These are phyloP conservation scores for Pseudomyrmex flavicornis DNA, from an alignment of 1,140 invertebrate species.

Conservation along the genomic window DNA sequence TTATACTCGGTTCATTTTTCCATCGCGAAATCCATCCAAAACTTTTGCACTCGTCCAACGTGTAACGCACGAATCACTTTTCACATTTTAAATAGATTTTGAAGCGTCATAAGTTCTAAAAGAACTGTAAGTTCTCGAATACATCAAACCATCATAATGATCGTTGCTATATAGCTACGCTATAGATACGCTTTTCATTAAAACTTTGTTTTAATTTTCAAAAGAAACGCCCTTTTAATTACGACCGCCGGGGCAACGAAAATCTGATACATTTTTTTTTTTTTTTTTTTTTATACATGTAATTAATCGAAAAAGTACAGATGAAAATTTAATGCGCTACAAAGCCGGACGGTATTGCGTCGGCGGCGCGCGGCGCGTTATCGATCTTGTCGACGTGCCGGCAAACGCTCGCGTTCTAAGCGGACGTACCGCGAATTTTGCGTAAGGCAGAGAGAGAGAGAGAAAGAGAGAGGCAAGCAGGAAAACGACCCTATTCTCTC, in stretches of 20 bases:
- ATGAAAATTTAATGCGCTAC: conserved; percentile 22
- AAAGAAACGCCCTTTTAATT: not conserved
- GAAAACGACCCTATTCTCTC: conserved; percentile 24
- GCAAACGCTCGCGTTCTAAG: not conserved
- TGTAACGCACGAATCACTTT: too few relatives aligned
- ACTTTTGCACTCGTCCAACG: too few relatives aligned
- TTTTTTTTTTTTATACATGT: too few relatives aligned
- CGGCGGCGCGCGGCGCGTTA: not conserved
- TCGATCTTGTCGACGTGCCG: conserved; percentile 20
- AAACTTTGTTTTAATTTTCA: not conserved
- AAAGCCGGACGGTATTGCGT: conserved; percentile 14
- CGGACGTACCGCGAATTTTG: conserved; percentile 10
- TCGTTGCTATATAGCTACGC: too few relatives aligned
- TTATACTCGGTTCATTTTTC: too few relatives aligned
- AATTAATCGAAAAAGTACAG: not conserved
- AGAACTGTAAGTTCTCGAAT: not conserved
- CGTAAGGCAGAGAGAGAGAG: not conserved
- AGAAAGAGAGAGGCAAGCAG: not conserved
- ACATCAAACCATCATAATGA: not conserved
- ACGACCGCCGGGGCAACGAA: not conserved
- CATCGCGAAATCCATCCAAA: too few relatives aligned
- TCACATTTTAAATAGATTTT: too few relatives aligned
- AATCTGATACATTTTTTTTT: not conserved
- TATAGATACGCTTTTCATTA: not conserved
- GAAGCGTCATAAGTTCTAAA: not conserved